These are phyloP conservation scores for cattle (Bos taurus) DNA, from an alignment of 2,113 vertebrate species.

Conservation along the genomic window ARS-UCD2.0 NC_037337.1:89582001-89582500, in stretches of 20 bases:
- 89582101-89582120: neutral
- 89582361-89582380: neutral
- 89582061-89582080: neutral
- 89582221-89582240: neutral
- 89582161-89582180: neutral
- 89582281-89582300: constrained; percentile 40
- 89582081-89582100: neutral
- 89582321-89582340: constrained; percentile 44
- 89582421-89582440: constrained; percentile 57
- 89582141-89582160: neutral
- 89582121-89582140: neutral
- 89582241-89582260: neutral
- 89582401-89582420: constrained; percentile 55
- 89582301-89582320: constrained; percentile 29
- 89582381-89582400: constrained; percentile 27
- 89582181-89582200: neutral
- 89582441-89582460: constrained; percentile 36
- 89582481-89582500: constrained; percentile 71
- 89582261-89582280: neutral
- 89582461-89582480: constrained; percentile 53
- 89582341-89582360: constrained; percentile 38
- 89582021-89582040: neutral
- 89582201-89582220: neutral
- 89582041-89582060: neutral
- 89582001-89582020: neutral